These are phyloP conservation scores for Pipa parva DNA, from an alignment of 2,113 vertebrate species.

Conservation along the genomic window DNA sequence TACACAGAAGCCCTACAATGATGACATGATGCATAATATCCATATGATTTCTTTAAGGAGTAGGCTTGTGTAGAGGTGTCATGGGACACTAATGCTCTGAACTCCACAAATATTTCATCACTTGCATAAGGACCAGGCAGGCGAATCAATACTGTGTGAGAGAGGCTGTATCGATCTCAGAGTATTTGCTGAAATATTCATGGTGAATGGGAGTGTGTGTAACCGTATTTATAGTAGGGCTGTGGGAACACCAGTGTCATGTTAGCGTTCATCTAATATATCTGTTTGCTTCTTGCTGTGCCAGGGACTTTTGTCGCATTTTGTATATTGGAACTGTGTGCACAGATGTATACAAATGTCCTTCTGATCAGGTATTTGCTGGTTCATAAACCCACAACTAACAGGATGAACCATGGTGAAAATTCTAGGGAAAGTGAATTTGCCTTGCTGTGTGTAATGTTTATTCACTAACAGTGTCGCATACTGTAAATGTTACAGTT, in stretches of 20 bases:
- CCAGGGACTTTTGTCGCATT: no score
- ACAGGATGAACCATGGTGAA: no score
- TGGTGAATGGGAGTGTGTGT: slow-evolving; percentile 13
- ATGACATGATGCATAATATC: slow-evolving; percentile 2
- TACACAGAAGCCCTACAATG: not conserved
- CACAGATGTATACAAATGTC: not conserved
- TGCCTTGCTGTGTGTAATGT: no score
- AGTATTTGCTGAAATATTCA: slow-evolving; percentile 33
- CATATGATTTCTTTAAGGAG: slow-evolving; percentile 4
- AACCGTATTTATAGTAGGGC: not conserved
- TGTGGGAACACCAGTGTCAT: no score
- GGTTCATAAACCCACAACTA: no score
- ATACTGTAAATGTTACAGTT: no score
- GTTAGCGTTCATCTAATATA: no score
- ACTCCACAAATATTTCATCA: slow-evolving; percentile 29
- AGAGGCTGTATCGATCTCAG: slow-evolving; percentile 27
- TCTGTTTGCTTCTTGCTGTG: no score
- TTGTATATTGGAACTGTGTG: no score
- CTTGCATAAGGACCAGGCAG: slow-evolving; percentile 24
- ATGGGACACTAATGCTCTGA: slow-evolving; percentile 19
- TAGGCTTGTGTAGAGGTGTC: slow-evolving; percentile 4
- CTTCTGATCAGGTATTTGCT: no score
- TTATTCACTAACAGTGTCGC: no score
- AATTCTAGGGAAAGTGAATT: no score
- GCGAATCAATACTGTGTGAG: slow-evolving; percentile 35